These are phyloP conservation scores for Gnathonemus longibarbis DNA, from an alignment of 2,113 vertebrate species.

Conservation along the genomic window DNA sequence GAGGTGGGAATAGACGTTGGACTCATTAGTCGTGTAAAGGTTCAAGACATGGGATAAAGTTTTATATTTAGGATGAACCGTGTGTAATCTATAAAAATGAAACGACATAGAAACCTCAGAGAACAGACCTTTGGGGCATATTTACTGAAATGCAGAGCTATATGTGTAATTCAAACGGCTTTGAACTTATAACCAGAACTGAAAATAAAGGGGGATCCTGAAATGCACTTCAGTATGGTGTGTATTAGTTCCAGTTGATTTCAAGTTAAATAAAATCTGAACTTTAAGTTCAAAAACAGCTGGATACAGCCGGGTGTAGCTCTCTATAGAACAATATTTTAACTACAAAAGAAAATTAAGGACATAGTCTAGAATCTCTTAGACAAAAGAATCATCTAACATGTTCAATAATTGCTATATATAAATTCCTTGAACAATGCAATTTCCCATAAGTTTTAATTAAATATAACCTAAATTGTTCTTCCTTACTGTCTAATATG, in stretches of 20 bases:
- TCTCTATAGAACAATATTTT: background rate
- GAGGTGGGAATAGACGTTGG: constrained; percentile 36
- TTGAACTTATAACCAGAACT: background rate
- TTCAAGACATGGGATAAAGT: background rate
- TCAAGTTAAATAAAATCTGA: background rate
- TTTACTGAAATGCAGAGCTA: background rate
- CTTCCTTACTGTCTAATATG: background rate
- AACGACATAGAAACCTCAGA: background rate
- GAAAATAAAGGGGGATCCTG: background rate
- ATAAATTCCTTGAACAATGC: background rate
- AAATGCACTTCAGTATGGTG: background rate
- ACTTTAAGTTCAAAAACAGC: background rate
- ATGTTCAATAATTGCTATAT: background rate
- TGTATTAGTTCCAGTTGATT: background rate
- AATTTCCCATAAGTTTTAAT: background rate
- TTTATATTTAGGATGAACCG: background rate
- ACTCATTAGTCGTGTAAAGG: background rate
- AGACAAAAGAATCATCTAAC: background rate
- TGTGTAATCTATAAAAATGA: background rate
- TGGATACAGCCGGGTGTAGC: background rate
- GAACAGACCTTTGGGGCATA: background rate
- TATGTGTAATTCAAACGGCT: background rate
- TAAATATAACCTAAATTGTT: background rate
- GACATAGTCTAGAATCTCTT: background rate
- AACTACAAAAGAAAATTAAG: background rate